Evolutionary conservation across 2,113 vertebrate genomes (phyloP).

Genomic region (Corvus moneduloides): DNA sequence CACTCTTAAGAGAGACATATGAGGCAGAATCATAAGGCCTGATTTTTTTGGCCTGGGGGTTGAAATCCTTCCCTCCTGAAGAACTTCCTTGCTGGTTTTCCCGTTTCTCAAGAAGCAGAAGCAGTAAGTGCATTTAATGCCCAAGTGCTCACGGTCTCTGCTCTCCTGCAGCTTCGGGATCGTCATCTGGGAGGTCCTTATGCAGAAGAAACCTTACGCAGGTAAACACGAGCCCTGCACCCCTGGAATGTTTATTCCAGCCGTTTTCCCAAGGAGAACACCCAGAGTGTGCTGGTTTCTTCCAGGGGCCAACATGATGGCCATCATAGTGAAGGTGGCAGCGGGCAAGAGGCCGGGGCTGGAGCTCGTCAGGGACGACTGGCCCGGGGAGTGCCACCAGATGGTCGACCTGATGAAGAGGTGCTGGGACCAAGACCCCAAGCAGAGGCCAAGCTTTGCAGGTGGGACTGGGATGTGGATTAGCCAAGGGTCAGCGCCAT

Average conservation of each 20-base stretch:
- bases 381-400: slow-evolving; percentile 78
- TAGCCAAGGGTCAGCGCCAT: not conserved
- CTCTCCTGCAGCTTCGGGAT: slow-evolving; percentile 80
- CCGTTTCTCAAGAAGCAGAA: not conserved
- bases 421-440: slow-evolving; percentile 82
- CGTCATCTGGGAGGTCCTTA: slow-evolving; percentile 87
- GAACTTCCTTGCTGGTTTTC: not conserved
- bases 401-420: slow-evolving; percentile 81
- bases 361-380: slow-evolving; percentile 69
- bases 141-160: not conserved
- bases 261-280: not conserved
- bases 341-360: slow-evolving; percentile 77
- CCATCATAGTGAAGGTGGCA: slow-evolving; percentile 77
- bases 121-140: not conserved
- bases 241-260: not conserved
- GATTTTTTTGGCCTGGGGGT: not conserved
- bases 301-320: slow-evolving; percentile 80
- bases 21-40: not conserved
- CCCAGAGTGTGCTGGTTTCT: not conserved
- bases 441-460: slow-evolving; percentile 74
- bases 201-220: slow-evolving; percentile 83
- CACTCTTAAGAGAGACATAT: not conserved
- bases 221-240: slow-evolving; percentile 57
- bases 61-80: not conserved
- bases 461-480: not conserved